phyloP scores from a whole-genome alignment of 2,888 invertebrate species.

The Limnephilus auricula region DNA sequence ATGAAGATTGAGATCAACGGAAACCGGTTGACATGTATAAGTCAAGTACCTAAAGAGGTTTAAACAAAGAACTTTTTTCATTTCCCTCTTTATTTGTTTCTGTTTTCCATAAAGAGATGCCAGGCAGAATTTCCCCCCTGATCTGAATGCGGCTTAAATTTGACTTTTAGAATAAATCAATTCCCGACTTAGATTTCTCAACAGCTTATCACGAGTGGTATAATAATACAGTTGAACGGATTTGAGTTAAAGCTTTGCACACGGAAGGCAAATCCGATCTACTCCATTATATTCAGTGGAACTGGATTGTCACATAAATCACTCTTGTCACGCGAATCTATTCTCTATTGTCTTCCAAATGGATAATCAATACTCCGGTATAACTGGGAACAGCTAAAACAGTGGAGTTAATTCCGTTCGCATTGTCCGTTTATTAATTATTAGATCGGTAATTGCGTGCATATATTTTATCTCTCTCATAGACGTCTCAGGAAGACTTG shows the following conservation, averaged over 20 bases:
- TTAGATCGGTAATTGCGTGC: background rate
- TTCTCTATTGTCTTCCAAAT: constrained; percentile 40
- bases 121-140: background rate
- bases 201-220: constrained; percentile 7
- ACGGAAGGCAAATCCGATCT: constrained; percentile 25
- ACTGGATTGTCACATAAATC: constrained; percentile 49
- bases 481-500: background rate
- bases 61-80: no score
- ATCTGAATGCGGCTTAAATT: background rate
- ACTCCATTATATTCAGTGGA: constrained; percentile 31
- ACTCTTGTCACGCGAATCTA: constrained; percentile 50
- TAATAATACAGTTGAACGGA: background rate
- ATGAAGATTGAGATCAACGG: no score
- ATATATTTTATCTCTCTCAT: background rate
- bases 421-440: background rate
- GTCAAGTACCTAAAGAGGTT: no score
- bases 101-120: background rate
- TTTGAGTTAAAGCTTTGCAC: constrained; percentile 33
- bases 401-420: background rate
- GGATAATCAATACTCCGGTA: constrained; percentile 28
- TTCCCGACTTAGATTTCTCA: background rate
- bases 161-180: constrained; percentile 17
- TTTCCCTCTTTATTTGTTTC: background rate
- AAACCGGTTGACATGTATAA: no score
- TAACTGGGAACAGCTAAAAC: background rate